phyloP scores from a whole-genome alignment of 2,888 invertebrate genomes.

The Tryphoninae sp. region DNA sequence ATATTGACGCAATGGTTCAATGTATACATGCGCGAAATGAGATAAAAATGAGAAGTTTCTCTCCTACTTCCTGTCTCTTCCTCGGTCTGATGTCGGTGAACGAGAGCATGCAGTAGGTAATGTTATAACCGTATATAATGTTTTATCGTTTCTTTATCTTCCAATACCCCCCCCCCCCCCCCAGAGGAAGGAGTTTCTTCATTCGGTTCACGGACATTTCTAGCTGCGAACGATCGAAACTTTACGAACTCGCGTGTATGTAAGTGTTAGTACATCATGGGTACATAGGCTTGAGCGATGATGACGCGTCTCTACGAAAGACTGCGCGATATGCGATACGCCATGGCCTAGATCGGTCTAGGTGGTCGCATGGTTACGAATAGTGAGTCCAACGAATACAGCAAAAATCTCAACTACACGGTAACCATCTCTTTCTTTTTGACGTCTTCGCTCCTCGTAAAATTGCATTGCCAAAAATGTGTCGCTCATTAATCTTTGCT shows the following conservation, averaged over 20 bases:
- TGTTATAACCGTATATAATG: not conserved
- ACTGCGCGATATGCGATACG: constrained; percentile 20
- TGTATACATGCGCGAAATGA: not conserved
- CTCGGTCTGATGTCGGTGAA: constrained; percentile 4
- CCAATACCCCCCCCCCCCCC: constrained; percentile 2
- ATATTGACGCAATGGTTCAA: constrained; percentile 10
- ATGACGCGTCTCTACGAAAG: not conserved
- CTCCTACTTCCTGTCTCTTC: not conserved
- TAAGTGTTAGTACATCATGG: not conserved
- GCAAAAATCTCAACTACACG: constrained; percentile 31
- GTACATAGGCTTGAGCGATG: not conserved
- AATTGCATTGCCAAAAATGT: constrained; percentile 16
- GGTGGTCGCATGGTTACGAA: not conserved
- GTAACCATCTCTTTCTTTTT: not conserved
- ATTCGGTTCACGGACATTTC: not conserved
- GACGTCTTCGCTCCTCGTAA: constrained; percentile 2
- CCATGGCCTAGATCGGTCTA: not conserved
- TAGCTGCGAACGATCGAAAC: constrained; percentile 37
- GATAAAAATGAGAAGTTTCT: not conserved
- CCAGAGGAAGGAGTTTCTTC: constrained; percentile 38
- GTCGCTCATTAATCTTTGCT: not conserved
- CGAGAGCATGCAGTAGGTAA: not conserved
- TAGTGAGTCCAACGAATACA: not conserved
- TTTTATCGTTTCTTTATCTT: constrained; percentile 3
- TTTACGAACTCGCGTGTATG: constrained; percentile 37